Conservation (phyloP, 2,888 invertebrate genomes). For the Caenorhabditis sp. region DNA sequence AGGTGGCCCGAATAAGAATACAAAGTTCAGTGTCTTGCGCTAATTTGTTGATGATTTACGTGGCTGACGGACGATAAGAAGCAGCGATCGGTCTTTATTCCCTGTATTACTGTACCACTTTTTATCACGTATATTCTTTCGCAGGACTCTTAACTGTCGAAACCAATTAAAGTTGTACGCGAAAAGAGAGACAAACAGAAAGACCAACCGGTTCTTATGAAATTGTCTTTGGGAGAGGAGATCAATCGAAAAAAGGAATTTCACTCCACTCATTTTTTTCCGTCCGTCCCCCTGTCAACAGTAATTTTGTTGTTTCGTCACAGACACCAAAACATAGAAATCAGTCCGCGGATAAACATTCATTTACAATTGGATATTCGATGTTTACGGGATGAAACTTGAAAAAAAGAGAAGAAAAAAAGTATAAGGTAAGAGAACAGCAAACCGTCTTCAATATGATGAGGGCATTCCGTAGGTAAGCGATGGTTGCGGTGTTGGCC, state of each 20-base stretch:
- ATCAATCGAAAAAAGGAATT: constrained; percentile 48
- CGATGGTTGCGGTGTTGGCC: constrained; percentile 47
- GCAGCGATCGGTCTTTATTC: constrained; percentile 45
- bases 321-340: constrained; percentile 18
- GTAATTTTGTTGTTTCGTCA: not conserved
- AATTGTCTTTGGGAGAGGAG: constrained; percentile 11
- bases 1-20: constrained; percentile 29
- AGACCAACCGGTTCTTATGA: constrained; percentile 40
- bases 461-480: constrained; percentile 62
- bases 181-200: too few species aligned
- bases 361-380: constrained; percentile 21
- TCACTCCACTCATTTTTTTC: constrained; percentile 2
- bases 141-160: constrained; percentile 49
- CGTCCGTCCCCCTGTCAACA: not conserved
- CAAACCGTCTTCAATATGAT: constrained; percentile 56
- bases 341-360: not conserved
- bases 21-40: constrained; percentile 13
- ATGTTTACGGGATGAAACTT: not conserved
- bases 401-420: constrained; percentile 9
- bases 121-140: constrained; percentile 44
- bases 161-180: constrained; percentile 58
- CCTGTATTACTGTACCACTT: constrained; percentile 40
- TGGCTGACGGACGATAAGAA: constrained; percentile 11
- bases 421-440: not conserved
- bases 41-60: constrained; percentile 55